A percentile compares a stretch with the other conserved stretches of the same genome.
Conservation (phyloP, 2,797 vertebrate species). For the Sebastes flavidus region DNA sequence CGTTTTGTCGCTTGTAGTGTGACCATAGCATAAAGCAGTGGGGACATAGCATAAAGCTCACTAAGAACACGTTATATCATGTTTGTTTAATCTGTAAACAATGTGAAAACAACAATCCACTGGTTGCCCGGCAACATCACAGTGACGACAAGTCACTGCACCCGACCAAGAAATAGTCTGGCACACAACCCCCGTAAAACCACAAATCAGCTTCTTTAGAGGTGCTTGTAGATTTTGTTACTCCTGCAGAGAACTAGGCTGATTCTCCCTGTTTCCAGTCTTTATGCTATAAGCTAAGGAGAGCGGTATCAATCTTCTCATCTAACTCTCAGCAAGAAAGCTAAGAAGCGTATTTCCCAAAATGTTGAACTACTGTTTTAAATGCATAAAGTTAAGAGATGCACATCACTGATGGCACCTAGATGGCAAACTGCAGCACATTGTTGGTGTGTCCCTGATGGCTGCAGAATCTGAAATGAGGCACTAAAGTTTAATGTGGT, state of each 20-base stretch:
- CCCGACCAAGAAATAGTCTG: not conserved
- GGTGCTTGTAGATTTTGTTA: not conserved
- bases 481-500: not conserved
- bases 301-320: not conserved
- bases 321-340: not conserved
- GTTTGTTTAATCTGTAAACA: slow-evolving; percentile 11
- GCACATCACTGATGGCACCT: not conserved
- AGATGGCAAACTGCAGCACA: not conserved
- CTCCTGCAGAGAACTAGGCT: not conserved
- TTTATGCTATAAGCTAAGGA: not conserved
- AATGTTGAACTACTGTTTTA: not conserved
- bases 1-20: not conserved
- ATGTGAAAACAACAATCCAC: not conserved
- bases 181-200: not conserved
- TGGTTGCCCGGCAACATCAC: not conserved
- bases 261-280: not conserved
- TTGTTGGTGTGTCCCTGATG: not conserved
- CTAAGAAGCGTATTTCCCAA: not conserved
- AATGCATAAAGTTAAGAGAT: not conserved
- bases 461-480: not conserved
- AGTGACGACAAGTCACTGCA: not conserved
- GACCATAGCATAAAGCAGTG: not conserved
- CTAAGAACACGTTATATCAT: not conserved
- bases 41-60: not conserved
- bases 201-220: not conserved